A percentile compares a stretch with the other conserved stretches of the same genome.
These are phyloP conservation scores for Zaprionus nigranus DNA, from an alignment of 1,140 invertebrate genomes.

Conservation along the genomic window DNA sequence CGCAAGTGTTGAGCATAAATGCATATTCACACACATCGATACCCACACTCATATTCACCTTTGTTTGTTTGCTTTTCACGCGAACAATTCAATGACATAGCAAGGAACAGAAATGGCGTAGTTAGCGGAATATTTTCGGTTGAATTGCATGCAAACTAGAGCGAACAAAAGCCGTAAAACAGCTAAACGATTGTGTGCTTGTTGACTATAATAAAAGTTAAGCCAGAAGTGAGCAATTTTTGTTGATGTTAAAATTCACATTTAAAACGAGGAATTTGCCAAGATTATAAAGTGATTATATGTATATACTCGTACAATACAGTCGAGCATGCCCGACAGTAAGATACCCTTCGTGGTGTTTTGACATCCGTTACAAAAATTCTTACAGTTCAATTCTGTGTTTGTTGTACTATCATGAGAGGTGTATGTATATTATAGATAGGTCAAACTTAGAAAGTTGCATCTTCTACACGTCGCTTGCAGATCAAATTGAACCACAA, in stretches of 20 bases:
- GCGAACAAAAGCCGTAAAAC: background rate
- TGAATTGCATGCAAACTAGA: background rate
- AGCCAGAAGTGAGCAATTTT: background rate
- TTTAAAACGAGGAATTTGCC: too few relatives aligned
- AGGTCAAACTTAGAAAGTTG: too few relatives aligned
- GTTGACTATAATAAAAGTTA: background rate
- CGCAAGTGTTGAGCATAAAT: conserved; percentile 2
- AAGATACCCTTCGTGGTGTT: too few relatives aligned
- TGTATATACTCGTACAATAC: accelerated
- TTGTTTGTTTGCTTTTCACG: conserved; percentile 41
- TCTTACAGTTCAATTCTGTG: too few relatives aligned
- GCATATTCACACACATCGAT: background rate
- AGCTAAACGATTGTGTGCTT: background rate
- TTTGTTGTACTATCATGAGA: too few relatives aligned
- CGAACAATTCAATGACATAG: conserved; percentile 31
- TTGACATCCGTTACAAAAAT: too few relatives aligned
- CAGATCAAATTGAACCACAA: too few relatives aligned
- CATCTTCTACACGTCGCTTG: too few relatives aligned
- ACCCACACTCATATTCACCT: background rate
- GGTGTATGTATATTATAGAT: too few relatives aligned
- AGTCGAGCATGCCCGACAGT: too few relatives aligned
- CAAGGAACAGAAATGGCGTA: conserved; percentile 19
- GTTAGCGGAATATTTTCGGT: conserved; percentile 43
- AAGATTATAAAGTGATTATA: too few relatives aligned
- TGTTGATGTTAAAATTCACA: background rate